Base-by-base conservation (phyloP, 1,140 invertebrate species). In the Pseudomyrmex sp. region DNA sequence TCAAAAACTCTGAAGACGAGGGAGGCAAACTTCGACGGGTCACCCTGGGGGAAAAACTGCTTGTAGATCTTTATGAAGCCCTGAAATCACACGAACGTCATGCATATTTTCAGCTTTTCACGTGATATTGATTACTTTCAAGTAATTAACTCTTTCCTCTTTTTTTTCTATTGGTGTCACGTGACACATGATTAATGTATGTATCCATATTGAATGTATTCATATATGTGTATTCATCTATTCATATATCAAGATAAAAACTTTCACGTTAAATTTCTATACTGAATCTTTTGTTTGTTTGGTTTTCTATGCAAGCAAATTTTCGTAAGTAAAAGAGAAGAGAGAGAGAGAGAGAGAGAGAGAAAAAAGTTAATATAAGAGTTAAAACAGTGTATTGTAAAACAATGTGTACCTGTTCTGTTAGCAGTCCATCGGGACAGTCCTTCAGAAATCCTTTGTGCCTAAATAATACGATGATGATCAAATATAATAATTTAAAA, bases 11-110 rank as follows among this genome's bases (percentile, higher is more conserved):
- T 97, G 95, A 99, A 99, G 35, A 99, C 98, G 89, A 99, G 96
- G 44, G 98, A 97, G 20, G 99, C 98, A 94, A 99, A 99, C 95
- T 99, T 99, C 89, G 98, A 98, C 23, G 99, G 98, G 95, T 99
- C 98, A 88, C 98, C 98, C 96, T 99, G 98, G 70, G 99, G 98
- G 95, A 99, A 99, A 95, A 99, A 99, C 95, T 99, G 98, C 95
- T 99, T 98, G 96, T 99, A 99, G 93, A 99, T 99, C 95, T 98
- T 99, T 93, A 99, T 98, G 95, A 99, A 99, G 80, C 98, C 99
- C 98, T 99, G 95, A 89, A 96, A 96, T 88, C 79, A 83, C 73
- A 79, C 77, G 52, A 88, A 20, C 35, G 76, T 15, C 63, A 46
- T 54, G 18, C 23, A 75, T 61, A 84, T 50, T 59, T 50, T n/a